A percentile compares a stretch with the other conserved stretches of the same genome.
Conservation (phyloP, 1,140 invertebrate genomes). For the Drosophila paulistorum region DNA sequence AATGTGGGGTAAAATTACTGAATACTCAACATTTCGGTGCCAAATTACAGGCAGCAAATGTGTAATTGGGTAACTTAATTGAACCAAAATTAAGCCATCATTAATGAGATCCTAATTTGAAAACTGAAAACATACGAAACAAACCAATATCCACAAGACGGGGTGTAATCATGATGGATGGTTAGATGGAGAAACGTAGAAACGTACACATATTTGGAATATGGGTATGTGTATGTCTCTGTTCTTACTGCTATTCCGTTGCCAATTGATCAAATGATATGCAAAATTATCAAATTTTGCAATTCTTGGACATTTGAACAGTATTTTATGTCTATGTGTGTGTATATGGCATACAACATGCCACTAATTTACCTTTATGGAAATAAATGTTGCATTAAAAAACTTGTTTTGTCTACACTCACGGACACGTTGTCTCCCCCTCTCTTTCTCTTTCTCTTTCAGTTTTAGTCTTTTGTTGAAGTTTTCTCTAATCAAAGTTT, state of each 20-base stretch:
- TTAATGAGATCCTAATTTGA: slow-evolving; percentile 10
- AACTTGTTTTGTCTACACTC: background rate
- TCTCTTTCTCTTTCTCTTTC: background rate
- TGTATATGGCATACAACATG: too few relatives aligned
- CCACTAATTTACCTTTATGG: background rate
- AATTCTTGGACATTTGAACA: background rate
- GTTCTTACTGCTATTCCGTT: background rate
- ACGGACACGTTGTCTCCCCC: too few relatives aligned
- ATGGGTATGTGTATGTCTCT: too few relatives aligned
- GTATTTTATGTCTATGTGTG: background rate
- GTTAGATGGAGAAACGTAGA: background rate
- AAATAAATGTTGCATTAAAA: background rate
- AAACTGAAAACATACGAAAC: slow-evolving; percentile 2
- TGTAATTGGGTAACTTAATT: slow-evolving; percentile 6
- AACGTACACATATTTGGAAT: too few relatives aligned
- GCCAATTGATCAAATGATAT: slow-evolving; percentile 3
- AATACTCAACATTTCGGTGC: slow-evolving; percentile 5
- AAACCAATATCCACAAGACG: background rate
- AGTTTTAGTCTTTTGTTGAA: background rate
- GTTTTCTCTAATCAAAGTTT: background rate
- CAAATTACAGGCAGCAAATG: background rate
- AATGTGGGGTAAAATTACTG: background rate
- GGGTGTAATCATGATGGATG: slow-evolving; percentile 3
- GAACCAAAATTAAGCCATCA: slow-evolving; percentile 3
- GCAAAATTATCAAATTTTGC: background rate